Conservation (phyloP, 2,888 invertebrate species). For the Congeria kusceri region DNA sequence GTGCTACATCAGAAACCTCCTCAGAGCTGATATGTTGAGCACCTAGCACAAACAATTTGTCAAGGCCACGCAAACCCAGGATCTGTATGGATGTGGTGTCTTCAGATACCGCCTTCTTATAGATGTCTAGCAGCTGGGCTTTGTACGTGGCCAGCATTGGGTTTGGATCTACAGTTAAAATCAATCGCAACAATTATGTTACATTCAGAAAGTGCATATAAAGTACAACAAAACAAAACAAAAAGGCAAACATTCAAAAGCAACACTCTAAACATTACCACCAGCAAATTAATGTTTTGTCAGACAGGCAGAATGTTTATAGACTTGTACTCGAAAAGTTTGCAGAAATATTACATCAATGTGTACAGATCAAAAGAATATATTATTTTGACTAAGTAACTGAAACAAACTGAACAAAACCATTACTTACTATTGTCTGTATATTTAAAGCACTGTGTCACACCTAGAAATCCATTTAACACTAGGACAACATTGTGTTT, state of each 20-base stretch:
- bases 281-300: no score
- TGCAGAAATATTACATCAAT: no score
- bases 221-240: no score
- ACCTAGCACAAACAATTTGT: constrained; percentile 6
- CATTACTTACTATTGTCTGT: constrained; percentile 39
- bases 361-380: no score
- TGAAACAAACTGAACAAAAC: background rate
- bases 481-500: constrained; percentile 58
- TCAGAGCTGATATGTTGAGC: background rate
- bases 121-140: constrained; percentile 41
- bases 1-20: background rate
- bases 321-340: no score
- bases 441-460: constrained; percentile 21
- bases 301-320: no score
- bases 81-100: constrained; percentile 41
- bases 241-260: no score
- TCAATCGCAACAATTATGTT: no score
- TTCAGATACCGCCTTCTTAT: constrained; percentile 32
- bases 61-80: constrained; percentile 40
- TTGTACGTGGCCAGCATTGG: constrained; percentile 54
- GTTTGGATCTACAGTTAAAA: constrained; percentile 51
- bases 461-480: constrained; percentile 51
- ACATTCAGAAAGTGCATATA: no score
- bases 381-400: background rate
- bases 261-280: background rate